These are phyloP conservation scores for Rhynchophorus ferrugineus DNA, from an alignment of 1,140 invertebrate species.

Conservation along the genomic window DNA sequence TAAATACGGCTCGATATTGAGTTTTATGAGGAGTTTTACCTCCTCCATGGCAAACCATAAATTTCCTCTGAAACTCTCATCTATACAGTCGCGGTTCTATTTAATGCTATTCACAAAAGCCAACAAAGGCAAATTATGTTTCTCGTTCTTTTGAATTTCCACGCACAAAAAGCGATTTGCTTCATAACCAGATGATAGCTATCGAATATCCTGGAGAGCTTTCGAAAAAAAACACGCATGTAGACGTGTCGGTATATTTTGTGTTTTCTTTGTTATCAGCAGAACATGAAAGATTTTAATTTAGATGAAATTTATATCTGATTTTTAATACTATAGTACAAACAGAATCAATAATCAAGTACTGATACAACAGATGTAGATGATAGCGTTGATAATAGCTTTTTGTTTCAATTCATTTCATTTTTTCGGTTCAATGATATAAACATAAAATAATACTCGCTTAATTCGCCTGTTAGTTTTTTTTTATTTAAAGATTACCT, in stretches of 20 bases:
- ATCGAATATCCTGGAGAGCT: background rate
- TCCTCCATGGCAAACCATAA: background rate
- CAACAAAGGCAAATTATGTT: background rate
- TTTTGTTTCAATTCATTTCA: too few species aligned
- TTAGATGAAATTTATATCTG: too few species aligned
- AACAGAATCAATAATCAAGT: too few species aligned
- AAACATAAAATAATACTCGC: too few species aligned
- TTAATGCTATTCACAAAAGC: constrained; percentile 1
- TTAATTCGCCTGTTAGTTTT: too few species aligned
- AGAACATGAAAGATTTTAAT: background rate
- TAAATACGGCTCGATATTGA: constrained; percentile 1
- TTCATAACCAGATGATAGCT: too few species aligned
- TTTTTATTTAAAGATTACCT: too few species aligned
- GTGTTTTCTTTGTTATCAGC: background rate
- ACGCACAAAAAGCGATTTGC: background rate
- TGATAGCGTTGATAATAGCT: too few species aligned
- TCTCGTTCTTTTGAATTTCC: background rate
- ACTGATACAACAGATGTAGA: too few species aligned
- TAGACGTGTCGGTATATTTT: background rate
- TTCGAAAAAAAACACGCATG: background rate
- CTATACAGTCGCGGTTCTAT: background rate
- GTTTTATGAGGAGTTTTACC: background rate
- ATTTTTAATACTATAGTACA: too few species aligned
- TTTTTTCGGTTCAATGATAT: too few species aligned
- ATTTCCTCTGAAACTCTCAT: background rate